Evolutionary conservation across 92 coral and sea anemone genomes (phyloP), one percentile per base, ranked within the genome.

Genomic region (Paramuricea clavata): DNA sequence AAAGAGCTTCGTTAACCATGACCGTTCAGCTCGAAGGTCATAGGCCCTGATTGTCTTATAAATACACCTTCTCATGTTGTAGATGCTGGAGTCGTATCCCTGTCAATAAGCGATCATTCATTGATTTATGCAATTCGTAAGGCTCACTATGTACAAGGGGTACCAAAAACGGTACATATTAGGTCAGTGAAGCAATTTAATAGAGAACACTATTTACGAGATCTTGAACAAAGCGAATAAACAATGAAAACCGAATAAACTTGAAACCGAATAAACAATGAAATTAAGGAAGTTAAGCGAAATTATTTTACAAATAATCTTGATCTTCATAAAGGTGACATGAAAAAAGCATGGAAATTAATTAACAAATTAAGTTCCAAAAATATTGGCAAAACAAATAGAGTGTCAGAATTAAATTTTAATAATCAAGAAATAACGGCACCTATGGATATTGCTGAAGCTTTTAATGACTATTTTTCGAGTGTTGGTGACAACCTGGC

Each of bases 341-440:
- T 85, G 10, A 64, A 41, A 67, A 43, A 87, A 80, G 27, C 86
- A 65, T 87, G 86, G 90, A 42, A 69, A 42, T 21, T 87, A 19
- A 67, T 80, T 12, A 87, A 87, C 39, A 86, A 87, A 31, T 22
- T 70, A 17, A 60, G 21, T 21, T 36, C 31, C 23, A 76, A 77
- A 33, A 62, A 79, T 35, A 12, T 16, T 11, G 36, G 36, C 23
- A 25, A 60, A 12, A 71, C 75, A 27, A 50, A 57, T 33, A 39
- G 44, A 39, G 65, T 76, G n/a, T n/a, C 31, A 22, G 85, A 61
- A 76, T 30, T 57, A 60, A 76, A 78, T 22, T 36, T 42, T 22
- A 84, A 36, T 34, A 62, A 62, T 31, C 42, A 80, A 22, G 36
- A 60, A 17, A 69, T 87, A 22, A 60, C 42, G 76, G 69, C 67